Conservation (phyloP, 23 tunicate genomes). For the Oikopleura vanhoeffeni region DNA sequence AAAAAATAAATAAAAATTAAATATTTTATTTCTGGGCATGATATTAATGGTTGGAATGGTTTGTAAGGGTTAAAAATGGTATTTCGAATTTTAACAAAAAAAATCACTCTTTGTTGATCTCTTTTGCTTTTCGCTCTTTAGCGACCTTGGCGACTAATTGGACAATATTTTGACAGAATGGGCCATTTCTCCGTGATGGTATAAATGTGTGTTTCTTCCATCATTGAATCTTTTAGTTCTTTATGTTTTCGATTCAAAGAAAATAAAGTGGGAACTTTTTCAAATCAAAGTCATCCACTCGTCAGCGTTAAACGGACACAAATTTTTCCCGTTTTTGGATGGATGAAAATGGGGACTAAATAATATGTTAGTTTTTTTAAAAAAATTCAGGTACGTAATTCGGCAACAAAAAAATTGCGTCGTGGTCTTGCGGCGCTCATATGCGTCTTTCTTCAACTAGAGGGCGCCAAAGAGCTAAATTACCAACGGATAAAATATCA, state of each 20-base stretch:
- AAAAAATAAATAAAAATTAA: background rate
- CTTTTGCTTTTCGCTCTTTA: background rate
- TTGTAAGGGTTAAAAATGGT: background rate
- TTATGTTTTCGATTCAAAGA: background rate
- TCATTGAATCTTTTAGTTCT: background rate
- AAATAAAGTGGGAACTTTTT: conserved; percentile 43
- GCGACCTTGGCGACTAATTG: background rate
- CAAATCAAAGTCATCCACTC: conserved; percentile 74
- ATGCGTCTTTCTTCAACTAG: no score
- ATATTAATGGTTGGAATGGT: background rate
- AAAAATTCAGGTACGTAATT: background rate
- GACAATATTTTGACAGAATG: background rate
- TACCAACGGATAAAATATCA: no score
- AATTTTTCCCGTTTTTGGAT: conserved; percentile 32
- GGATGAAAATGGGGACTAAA: background rate
- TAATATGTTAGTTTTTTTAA: background rate
- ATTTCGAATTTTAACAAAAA: no score
- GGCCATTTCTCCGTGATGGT: background rate
- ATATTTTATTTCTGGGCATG: background rate
- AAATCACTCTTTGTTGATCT: no score
- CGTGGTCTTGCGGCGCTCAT: no score
- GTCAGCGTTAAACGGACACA: conserved; percentile 72
- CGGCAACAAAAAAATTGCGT: no score
- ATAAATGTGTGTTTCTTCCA: background rate
- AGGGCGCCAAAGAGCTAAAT: no score